These are phyloP conservation scores for Oryzaephilus surinamensis DNA, from an alignment of 1,140 invertebrate genomes.

Conservation along the genomic window DNA sequence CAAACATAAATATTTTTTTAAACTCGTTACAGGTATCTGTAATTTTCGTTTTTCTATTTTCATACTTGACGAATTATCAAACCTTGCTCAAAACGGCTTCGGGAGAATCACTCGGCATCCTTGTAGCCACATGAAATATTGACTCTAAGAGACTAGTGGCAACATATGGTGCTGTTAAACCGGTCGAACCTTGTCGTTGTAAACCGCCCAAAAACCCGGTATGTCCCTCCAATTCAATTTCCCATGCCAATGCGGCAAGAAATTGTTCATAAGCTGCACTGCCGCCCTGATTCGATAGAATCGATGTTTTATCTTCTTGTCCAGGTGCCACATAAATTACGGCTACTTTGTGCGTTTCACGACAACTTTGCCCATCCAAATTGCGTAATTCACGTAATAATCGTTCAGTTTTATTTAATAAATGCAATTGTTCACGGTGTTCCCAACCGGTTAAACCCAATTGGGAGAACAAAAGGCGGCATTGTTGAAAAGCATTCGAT, in stretches of 20 bases:
- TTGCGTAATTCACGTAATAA: slow-evolving; percentile 84
- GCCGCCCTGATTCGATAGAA: slow-evolving; percentile 71
- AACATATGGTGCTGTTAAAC: slow-evolving; percentile 88
- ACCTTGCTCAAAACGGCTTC: slow-evolving; percentile 87
- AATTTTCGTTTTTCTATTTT: too few relatives aligned
- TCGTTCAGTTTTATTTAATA: slow-evolving; percentile 83
- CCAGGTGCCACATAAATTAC: slow-evolving; percentile 96
- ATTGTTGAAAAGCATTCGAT: slow-evolving; percentile 73
- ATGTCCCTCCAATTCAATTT: slow-evolving; percentile 90
- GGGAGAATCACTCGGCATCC: slow-evolving; percentile 82
- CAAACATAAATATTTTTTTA: too few relatives aligned
- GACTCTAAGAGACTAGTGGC: slow-evolving; percentile 88
- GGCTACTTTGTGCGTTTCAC: slow-evolving; percentile 84
- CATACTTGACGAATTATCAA: slow-evolving; percentile 15
- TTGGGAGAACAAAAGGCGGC: slow-evolving; percentile 80
- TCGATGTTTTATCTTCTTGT: slow-evolving; percentile 93
- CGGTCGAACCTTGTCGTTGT: slow-evolving; percentile 80
- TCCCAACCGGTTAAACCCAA: slow-evolving; percentile 85
- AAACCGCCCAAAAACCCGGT: slow-evolving; percentile 94
- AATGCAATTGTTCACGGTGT: slow-evolving; percentile 69
- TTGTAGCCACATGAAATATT: slow-evolving; percentile 93
- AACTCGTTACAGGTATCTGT: too few relatives aligned
- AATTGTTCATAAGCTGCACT: slow-evolving; percentile 93
- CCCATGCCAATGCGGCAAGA: slow-evolving; percentile 89
- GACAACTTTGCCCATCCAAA: slow-evolving; percentile 80